Conservation (phyloP, 2,888 invertebrate genomes). For the Leptinotarsa juncta region DNA sequence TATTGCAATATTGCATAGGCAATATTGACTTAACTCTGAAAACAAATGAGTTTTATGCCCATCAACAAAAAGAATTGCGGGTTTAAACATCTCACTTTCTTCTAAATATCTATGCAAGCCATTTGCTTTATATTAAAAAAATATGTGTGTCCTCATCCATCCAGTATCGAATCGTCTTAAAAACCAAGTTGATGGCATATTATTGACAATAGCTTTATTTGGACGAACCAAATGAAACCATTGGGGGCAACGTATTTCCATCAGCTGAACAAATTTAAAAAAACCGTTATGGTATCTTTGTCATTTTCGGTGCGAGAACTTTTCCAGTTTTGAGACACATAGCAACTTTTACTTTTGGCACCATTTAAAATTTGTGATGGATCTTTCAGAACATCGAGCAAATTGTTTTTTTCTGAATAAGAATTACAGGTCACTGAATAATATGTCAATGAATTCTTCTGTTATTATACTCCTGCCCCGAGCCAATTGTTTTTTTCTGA, state of each 20-base stretch:
- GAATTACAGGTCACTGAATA: not conserved
- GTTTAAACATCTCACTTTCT: not conserved
- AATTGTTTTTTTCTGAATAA: constrained; percentile 1
- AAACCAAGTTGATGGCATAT: constrained; percentile 1
- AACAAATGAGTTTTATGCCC: not conserved
- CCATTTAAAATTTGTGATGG: not conserved
- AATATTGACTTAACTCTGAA: constrained; percentile 3
- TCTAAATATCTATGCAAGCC: constrained; percentile 1
- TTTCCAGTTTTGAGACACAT: constrained; percentile 7
- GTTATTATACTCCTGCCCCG: not conserved
- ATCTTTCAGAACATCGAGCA: not conserved
- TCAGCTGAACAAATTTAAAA: constrained; percentile 22
- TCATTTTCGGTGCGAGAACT: constrained; percentile 8
- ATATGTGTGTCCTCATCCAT: constrained; percentile 7
- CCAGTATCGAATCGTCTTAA: not conserved
- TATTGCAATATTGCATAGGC: constrained; percentile 35
- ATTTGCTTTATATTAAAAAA: constrained; percentile 2
- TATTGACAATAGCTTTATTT: not conserved
- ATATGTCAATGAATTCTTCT: not conserved
- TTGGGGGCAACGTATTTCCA: constrained; percentile 23
- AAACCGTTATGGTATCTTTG: constrained; percentile 17
- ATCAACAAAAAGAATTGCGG: constrained; percentile 11
- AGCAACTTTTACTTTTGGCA: not conserved
- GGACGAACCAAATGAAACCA: constrained; percentile 15
- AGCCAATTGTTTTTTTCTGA: not conserved